These are phyloP conservation scores for Drosophila obscura DNA, from an alignment of 1,140 invertebrate species.

Conservation along the genomic window DNA sequence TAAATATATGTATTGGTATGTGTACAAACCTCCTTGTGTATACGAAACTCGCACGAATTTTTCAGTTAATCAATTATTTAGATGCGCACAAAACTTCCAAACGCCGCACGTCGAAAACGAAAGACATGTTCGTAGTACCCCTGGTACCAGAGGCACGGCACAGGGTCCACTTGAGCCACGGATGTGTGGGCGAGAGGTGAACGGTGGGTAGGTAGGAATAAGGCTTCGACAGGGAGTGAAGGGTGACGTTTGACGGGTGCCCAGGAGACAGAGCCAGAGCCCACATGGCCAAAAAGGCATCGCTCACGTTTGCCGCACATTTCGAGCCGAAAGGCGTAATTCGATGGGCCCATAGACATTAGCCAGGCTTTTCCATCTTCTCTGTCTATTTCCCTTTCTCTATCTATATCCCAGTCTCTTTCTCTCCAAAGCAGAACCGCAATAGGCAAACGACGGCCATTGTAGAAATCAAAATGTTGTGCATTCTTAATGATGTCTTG, in stretches of 20 bases:
- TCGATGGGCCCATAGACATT: slow-evolving; percentile 12
- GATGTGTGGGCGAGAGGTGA: too few relatives aligned
- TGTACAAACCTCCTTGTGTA: slow-evolving; percentile 45
- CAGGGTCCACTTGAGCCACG: too few relatives aligned
- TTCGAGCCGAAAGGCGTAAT: slow-evolving; percentile 46
- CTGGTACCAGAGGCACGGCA: too few relatives aligned
- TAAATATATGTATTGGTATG: slow-evolving; percentile 1
- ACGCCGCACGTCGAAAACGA: slow-evolving; percentile 51
- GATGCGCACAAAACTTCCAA: slow-evolving; percentile 80
- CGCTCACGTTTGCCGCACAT: slow-evolving; percentile 43
- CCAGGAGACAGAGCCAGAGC: neutral
- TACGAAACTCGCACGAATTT: slow-evolving; percentile 68
- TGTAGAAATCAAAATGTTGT: slow-evolving; percentile 75
- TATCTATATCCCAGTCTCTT: slow-evolving; percentile 2
- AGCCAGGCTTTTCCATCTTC: neutral
- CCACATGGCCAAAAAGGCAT: slow-evolving; percentile 35
- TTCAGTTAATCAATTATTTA: slow-evolving; percentile 80
- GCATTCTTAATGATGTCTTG: slow-evolving; percentile 66
- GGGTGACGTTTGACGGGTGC: neutral
- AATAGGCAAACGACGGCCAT: slow-evolving; percentile 57
- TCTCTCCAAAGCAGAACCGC: slow-evolving; percentile 39
- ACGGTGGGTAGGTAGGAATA: too few relatives aligned
- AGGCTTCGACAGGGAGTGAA: neutral
- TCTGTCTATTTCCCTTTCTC: neutral
- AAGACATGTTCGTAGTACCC: slow-evolving; percentile 13